These are phyloP conservation scores for Ochlodes sylvanus DNA, from an alignment of 2,888 invertebrate species.

Conservation along the genomic window DNA sequence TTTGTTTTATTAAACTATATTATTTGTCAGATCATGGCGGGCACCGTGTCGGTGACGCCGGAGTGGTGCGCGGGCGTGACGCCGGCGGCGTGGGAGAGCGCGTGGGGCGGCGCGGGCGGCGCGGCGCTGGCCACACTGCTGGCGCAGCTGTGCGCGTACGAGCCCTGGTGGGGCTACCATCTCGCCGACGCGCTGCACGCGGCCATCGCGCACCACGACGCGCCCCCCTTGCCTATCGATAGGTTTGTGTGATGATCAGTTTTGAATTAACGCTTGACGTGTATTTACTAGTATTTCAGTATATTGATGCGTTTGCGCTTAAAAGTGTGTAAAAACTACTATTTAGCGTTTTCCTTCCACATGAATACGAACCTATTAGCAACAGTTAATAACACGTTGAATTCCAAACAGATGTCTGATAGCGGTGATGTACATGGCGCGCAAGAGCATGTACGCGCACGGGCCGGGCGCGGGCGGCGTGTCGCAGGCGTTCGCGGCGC, in stretches of 20 bases:
- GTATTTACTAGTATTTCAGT: too few species aligned
- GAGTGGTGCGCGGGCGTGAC: conserved; percentile 68
- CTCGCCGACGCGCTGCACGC: conserved; percentile 92
- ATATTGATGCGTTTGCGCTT: too few species aligned
- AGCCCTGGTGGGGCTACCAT: conserved; percentile 96
- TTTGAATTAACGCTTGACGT: too few species aligned
- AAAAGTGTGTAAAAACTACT: too few species aligned
- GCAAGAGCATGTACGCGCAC: conserved; percentile 88
- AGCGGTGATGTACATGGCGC: conserved; percentile 93
- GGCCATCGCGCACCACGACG: conserved; percentile 92
- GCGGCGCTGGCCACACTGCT: conserved; percentile 91
- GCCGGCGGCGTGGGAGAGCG: conserved; percentile 85
- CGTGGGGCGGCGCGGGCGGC: conserved; percentile 91
- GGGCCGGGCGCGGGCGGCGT: conserved; percentile 78
- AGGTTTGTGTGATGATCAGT: conserved; percentile 78
- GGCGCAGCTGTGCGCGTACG: conserved; percentile 90
- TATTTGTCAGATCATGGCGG: neutral
- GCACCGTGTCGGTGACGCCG: conserved; percentile 47
- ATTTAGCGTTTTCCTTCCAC: too few species aligned
- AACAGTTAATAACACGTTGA: too few species aligned
- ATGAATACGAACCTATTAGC: neutral
- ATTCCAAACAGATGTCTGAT: conserved; percentile 89
- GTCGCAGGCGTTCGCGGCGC: conserved; percentile 86
- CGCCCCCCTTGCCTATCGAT: conserved; percentile 93
- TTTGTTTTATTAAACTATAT: too few species aligned